A percentile compares a stretch with the other conserved stretches of the same genome.
Evolutionary conservation across 2,797 vertebrate species (phyloP).

Genomic region (Holocentrus rufus): DNA sequence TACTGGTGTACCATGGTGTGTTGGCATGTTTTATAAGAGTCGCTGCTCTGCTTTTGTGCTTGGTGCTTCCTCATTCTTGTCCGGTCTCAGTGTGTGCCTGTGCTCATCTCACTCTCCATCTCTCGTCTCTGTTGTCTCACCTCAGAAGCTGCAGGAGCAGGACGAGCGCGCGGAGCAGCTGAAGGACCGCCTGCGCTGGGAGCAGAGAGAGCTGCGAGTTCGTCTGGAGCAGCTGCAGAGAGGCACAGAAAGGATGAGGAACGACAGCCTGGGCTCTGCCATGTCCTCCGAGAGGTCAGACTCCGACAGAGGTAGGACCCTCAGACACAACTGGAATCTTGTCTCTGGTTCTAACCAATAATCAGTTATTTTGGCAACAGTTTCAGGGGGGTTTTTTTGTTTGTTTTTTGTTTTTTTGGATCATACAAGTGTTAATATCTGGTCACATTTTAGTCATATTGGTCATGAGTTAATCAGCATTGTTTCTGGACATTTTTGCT

Average conservation of each 20-base stretch:
- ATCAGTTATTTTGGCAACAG: background rate
- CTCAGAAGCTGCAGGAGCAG: slow-evolving; percentile 92
- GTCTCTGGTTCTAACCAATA: background rate
- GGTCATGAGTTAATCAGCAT: too few relatives aligned
- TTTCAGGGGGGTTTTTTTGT: too few relatives aligned
- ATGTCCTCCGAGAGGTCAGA: slow-evolving; percentile 91
- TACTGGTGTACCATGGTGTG: too few relatives aligned
- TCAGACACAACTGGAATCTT: background rate
- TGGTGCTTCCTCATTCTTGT: too few relatives aligned
- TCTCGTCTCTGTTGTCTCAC: background rate
- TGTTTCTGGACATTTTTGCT: too few relatives aligned
- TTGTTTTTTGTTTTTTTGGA: too few relatives aligned
- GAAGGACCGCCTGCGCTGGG: slow-evolving; percentile 87
- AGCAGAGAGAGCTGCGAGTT: slow-evolving; percentile 86
- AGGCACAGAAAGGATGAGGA: slow-evolving; percentile 82
- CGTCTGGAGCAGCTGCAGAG: slow-evolving; percentile 87
- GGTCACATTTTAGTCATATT: too few relatives aligned
- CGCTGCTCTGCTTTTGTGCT: too few relatives aligned
- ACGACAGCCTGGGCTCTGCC: slow-evolving; percentile 89
- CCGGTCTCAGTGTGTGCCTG: background rate
- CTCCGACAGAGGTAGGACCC: slow-evolving; percentile 87
- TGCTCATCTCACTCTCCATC: background rate
- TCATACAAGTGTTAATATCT: background rate
- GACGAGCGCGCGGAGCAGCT: slow-evolving; percentile 84
- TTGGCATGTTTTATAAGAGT: too few relatives aligned